Evolutionary conservation across 2,113 vertebrate genomes (phyloP).

Genomic region (Oostethus manadensis): DNA sequence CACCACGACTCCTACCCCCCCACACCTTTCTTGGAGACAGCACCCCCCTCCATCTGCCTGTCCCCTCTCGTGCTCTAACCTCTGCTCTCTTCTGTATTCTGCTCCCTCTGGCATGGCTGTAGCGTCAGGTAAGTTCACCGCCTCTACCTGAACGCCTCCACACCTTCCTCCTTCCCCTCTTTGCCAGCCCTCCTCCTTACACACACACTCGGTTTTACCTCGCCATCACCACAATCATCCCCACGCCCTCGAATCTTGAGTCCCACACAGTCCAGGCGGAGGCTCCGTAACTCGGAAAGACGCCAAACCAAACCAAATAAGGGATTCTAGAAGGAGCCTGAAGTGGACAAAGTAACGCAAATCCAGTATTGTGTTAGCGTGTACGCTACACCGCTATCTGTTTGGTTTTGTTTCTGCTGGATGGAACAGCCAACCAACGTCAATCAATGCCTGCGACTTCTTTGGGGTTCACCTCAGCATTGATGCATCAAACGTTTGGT

Average conservation of each 20-base stretch:
- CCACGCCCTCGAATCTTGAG: constrained; percentile 32
- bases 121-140: constrained; percentile 95
- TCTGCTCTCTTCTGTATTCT: constrained; percentile 99
- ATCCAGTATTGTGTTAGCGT: constrained; percentile 48
- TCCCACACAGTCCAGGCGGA: constrained; percentile 40
- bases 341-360: constrained; percentile 6
- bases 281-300: constrained; percentile 19
- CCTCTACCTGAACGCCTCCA: constrained; percentile 63
- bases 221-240: constrained; percentile 43
- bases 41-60: constrained; percentile 87
- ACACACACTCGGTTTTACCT: constrained; percentile 27
- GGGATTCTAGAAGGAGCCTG: neutral
- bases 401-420: constrained; percentile 17
- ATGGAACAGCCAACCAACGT: neutral
- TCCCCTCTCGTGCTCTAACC: constrained; percentile 95
- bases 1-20: constrained; percentile 55
- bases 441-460: neutral
- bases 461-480: constrained; percentile 12
- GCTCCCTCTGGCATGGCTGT: constrained; percentile 97
- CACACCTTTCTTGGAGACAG: constrained; percentile 94
- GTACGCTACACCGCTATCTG: constrained; percentile 49
- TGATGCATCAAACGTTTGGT: constrained; percentile 13
- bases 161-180: constrained; percentile 8
- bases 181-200: constrained; percentile 21
- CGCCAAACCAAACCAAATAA: neutral